Base-by-base conservation (phyloP, 2,797 vertebrate species). In the Sylvia borin region DNA sequence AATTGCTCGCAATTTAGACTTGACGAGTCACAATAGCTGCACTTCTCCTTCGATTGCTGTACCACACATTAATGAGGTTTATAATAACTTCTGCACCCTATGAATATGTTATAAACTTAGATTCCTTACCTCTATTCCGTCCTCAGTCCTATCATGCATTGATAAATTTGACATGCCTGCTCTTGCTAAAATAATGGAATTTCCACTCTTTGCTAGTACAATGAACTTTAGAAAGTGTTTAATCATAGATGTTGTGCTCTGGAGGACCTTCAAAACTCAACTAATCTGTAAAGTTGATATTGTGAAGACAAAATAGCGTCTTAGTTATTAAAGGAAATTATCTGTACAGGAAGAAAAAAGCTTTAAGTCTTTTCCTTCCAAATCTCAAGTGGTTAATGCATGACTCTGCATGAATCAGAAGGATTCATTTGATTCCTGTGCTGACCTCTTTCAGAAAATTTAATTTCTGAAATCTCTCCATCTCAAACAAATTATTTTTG, bases 321-420 rank as follows among this genome's bases (percentile, higher is more conserved):
- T 94, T 89, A 94, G 93, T 97, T 97, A 98, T 97, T 98, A 97
- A 95, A 97, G 79, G 84, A 93, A 98, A 98, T 98, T 98, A 97
- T 97, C 97, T 97, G 47, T 96, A 95, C 91, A 95, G 96, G 82
- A 96, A 82, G 83, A 78, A 91, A 94, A 96, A 94, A 93, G 94
- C 88, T 93, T 91, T 92, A 91, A 97, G 92, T 94, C 83, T 94
- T 86, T 95, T 95, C 86, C 85, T 97, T 96, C 90, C 81, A 97
- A 97, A 89, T 97, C 97, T 98, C 97, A 97, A 97, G 97, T 98
- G 95, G 92, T 96, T 98, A 97, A 97, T 97, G 91, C 97, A 97
- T 98, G 98, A 97, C 96, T 98, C 75, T 96, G 97, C 97, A 98
- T 98, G 94, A 97, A 98, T 97, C 84, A 96, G 79, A 97, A 91